Evolutionary conservation across 2,888 invertebrate genomes (phyloP).

Genomic region (Clusia tigrina): DNA sequence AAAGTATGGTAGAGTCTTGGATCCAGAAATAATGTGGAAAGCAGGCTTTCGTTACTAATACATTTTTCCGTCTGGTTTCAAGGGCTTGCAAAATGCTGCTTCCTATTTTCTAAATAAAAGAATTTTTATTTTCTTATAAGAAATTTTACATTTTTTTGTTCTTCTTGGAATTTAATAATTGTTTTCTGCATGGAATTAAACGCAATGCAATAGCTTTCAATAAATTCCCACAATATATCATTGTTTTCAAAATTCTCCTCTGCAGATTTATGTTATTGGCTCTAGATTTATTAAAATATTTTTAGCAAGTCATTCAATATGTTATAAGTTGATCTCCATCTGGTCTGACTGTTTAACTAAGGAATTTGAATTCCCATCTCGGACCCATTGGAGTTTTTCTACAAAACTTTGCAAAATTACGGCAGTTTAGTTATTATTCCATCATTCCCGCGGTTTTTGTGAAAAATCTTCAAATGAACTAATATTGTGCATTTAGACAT

Average conservation of each 20-base stretch:
- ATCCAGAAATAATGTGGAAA: constrained; percentile 28
- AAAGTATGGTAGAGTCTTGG: constrained; percentile 30
- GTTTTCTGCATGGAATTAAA: constrained; percentile 21
- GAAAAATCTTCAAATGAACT: neutral
- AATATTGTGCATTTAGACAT: constrained; percentile 18
- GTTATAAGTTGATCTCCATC: neutral
- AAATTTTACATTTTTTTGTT: constrained; percentile 16
- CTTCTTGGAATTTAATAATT: constrained; percentile 17
- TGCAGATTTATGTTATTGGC: constrained; percentile 14
- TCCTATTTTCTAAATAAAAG: neutral
- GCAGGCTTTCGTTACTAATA: constrained; percentile 20
- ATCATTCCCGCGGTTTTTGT: constrained; percentile 18
- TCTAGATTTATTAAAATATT: constrained; percentile 24
- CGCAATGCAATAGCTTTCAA: constrained; percentile 13
- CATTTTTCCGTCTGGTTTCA: constrained; percentile 16
- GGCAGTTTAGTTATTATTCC: constrained; percentile 21
- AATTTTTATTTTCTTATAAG: constrained; percentile 17
- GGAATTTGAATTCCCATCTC: neutral
- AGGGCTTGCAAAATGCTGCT: neutral
- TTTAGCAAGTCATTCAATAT: constrained; percentile 16
- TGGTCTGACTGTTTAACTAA: neutral
- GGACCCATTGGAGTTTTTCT: neutral
- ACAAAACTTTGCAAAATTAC: constrained; percentile 28
- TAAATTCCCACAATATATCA: constrained; percentile 19
- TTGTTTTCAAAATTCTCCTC: constrained; percentile 20